Evolutionary conservation across 2,888 invertebrate genomes (phyloP).

Genomic region (Drosophila borborema): DNA sequence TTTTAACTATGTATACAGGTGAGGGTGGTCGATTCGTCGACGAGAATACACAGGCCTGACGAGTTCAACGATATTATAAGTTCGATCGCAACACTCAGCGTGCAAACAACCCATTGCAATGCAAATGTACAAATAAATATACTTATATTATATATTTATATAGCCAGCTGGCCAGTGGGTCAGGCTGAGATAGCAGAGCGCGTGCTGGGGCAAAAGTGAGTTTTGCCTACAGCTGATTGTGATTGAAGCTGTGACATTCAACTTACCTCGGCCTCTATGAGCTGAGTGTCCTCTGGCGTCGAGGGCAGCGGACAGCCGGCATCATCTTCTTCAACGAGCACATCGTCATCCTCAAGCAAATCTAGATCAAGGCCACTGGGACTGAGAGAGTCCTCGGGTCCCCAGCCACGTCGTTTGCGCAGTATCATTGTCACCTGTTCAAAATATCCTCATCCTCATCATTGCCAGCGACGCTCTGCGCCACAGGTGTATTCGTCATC

Average conservation of each 20-base stretch:
- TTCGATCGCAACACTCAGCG: slow-evolving; percentile 42
- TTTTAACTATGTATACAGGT: slow-evolving; percentile 1
- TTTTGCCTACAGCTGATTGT: slow-evolving; percentile 18
- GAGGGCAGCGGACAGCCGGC: slow-evolving; percentile 94
- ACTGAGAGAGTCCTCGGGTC: slow-evolving; percentile 82
- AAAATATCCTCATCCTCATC: slow-evolving; percentile 82
- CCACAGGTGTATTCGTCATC: slow-evolving; percentile 26
- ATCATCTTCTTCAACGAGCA: slow-evolving; percentile 88
- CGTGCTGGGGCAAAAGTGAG: slow-evolving; percentile 34
- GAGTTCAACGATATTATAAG: slow-evolving; percentile 37
- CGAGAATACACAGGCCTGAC: slow-evolving; percentile 7
- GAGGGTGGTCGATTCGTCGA: slow-evolving; percentile 10
- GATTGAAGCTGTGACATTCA: slow-evolving; percentile 7
- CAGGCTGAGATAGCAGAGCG: slow-evolving; percentile 43
- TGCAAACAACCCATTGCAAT: slow-evolving; percentile 25
- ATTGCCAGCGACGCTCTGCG: slow-evolving; percentile 33
- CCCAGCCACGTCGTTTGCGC: slow-evolving; percentile 84
- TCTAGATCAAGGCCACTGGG: slow-evolving; percentile 79
- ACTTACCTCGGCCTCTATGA: slow-evolving; percentile 91
- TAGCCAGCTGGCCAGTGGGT: slow-evolving; percentile 48
- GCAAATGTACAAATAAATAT: slow-evolving; percentile 1
- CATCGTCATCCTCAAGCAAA: slow-evolving; percentile 83
- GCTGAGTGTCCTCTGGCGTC: slow-evolving; percentile 93
- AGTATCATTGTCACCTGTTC: slow-evolving; percentile 84
- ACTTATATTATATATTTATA: neutral